Conservation (phyloP, 2,113 vertebrate genomes). For the Epinephelus fuscoguttatus region DNA sequence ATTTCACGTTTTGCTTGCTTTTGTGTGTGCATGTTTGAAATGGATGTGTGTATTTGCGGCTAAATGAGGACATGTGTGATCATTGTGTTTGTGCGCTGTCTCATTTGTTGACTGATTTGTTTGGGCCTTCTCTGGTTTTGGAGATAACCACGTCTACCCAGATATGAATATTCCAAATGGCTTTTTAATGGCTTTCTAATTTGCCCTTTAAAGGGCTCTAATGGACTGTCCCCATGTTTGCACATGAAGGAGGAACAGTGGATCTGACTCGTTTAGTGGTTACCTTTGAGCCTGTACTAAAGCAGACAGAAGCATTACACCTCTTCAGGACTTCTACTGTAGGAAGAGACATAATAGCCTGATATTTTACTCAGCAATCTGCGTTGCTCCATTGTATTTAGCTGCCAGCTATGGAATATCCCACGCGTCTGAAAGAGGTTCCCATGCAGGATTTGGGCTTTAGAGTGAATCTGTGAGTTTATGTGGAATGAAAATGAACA, state of each 20-base stretch:
- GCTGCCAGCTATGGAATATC: not conserved
- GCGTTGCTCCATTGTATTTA: not conserved
- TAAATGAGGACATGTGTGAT: constrained; percentile 17
- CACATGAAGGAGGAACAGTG: constrained; percentile 49
- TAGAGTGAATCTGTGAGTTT: not conserved
- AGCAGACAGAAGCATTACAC: constrained; percentile 10
- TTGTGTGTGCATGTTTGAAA: not conserved
- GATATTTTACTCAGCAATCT: not conserved
- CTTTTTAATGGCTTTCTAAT: constrained; percentile 81
- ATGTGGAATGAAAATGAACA: not conserved
- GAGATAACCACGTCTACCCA: constrained; percentile 69
- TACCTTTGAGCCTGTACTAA: constrained; percentile 50
- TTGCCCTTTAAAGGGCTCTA: constrained; percentile 72
- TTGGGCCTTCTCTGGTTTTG: constrained; percentile 62
- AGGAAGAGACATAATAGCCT: not conserved
- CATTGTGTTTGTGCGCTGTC: constrained; percentile 37
- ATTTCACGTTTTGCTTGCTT: not conserved
- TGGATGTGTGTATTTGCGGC: constrained; percentile 8
- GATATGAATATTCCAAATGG: constrained; percentile 78
- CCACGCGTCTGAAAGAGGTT: not conserved
- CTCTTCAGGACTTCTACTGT: not conserved
- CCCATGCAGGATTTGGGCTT: not conserved
- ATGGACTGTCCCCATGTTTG: constrained; percentile 74
- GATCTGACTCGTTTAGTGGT: constrained; percentile 50
- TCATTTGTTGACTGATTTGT: constrained; percentile 71